These are phyloP conservation scores for Himalopsyche phryganea DNA, from an alignment of 1,140 invertebrate genomes.

Conservation along the genomic window DNA sequence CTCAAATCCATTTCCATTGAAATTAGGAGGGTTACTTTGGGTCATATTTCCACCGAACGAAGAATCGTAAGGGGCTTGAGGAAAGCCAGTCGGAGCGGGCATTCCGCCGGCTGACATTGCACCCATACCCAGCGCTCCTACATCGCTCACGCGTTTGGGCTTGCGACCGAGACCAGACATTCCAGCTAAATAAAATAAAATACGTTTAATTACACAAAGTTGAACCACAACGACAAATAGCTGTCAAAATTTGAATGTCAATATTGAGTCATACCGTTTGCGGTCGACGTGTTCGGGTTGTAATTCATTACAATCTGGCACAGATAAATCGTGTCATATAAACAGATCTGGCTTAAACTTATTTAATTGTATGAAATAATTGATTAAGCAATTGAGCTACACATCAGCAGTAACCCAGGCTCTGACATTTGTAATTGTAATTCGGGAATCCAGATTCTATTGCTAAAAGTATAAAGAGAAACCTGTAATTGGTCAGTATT, in stretches of 20 bases:
- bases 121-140: conserved; percentile 59
- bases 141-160: conserved; percentile 61
- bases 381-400: not conserved
- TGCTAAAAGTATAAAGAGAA: too few species aligned
- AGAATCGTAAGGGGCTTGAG: conserved; percentile 13
- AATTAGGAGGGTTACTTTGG: conserved; percentile 12
- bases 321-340: too few species aligned
- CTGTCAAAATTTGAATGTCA: not conserved
- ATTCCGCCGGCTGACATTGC: conserved; percentile 32
- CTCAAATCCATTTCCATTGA: conserved; percentile 22
- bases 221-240: not conserved
- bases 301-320: not conserved
- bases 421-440: too few species aligned
- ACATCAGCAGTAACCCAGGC: too few species aligned
- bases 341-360: too few species aligned
- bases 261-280: not conserved
- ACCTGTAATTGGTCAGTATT: too few species aligned
- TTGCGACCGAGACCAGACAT: conserved; percentile 46
- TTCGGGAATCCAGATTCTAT: too few species aligned
- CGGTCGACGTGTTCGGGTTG: not conserved
- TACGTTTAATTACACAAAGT: not conserved
- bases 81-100: conserved; percentile 21
- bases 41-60: conserved; percentile 8
- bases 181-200: not conserved
- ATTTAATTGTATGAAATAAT: not conserved